Evolutionary conservation across 1,140 invertebrate species (phyloP).

Genomic region (Diorhabda sublineata): DNA sequence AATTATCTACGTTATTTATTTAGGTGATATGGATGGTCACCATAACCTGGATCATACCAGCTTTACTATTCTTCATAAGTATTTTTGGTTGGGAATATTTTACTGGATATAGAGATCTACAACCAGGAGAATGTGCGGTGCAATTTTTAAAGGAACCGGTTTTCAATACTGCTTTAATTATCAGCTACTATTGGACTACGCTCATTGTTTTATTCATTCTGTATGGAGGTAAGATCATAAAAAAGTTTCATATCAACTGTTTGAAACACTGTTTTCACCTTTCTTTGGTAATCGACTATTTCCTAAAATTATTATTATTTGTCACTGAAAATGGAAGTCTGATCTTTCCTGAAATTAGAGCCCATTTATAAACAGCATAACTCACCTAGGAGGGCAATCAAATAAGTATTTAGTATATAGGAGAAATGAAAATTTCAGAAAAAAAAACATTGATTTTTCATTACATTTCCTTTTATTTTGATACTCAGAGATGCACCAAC

Average conservation of each 20-base stretch:
- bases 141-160: conserved; percentile 97
- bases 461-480: no score
- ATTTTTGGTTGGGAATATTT: conserved; percentile 99
- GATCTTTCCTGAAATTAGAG: no score
- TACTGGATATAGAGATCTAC: conserved; percentile 82
- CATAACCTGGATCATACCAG: conserved; percentile 98
- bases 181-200: conserved; percentile 97
- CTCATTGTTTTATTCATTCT: conserved; percentile 88
- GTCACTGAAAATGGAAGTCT: no score
- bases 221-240: conserved; percentile 67
- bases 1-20: not conserved
- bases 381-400: no score
- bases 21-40: conserved; percentile 78
- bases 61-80: conserved; percentile 93
- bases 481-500: no score
- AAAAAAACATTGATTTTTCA: no score
- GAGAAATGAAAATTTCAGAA: no score
- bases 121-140: conserved; percentile 88
- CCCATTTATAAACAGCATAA: no score
- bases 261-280: no score
- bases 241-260: not conserved
- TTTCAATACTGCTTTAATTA: conserved; percentile 96
- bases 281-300: no score
- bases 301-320: no score
- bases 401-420: no score